Evolutionary conservation across 2,888 invertebrate species (phyloP).

Genomic region (Hipparchia sbordonii): DNA sequence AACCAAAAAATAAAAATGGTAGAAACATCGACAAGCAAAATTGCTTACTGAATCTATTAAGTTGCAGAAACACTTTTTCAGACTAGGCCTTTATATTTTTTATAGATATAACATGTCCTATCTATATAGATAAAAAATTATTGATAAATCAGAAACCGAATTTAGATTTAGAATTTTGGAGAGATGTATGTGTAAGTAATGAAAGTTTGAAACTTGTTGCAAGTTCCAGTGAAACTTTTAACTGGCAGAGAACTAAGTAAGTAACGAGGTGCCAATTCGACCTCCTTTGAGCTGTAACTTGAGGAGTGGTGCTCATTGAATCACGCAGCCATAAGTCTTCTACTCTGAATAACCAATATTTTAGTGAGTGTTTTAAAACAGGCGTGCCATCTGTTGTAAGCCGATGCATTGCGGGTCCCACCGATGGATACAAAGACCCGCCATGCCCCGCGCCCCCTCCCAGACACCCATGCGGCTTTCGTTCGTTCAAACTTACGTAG

Average conservation of each 20-base stretch:
- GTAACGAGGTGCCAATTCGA: slow-evolving; percentile 47
- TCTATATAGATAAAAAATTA: no score
- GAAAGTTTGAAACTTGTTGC: slow-evolving; percentile 10
- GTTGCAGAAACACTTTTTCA: no score
- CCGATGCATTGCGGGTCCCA: slow-evolving; percentile 77
- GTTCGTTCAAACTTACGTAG: slow-evolving; percentile 83
- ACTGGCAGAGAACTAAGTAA: slow-evolving; percentile 12
- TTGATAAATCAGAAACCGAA: no score
- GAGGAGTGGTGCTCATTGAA: slow-evolving; percentile 71
- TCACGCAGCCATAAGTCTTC: slow-evolving; percentile 78
- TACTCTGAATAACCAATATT: slow-evolving; percentile 74
- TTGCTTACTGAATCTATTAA: no score
- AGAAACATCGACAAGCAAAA: no score
- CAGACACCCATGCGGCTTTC: slow-evolving; percentile 79
- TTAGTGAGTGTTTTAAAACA: slow-evolving; percentile 75
- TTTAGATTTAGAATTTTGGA: no score
- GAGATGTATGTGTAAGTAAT: background rate
- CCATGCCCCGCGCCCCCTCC: slow-evolving; percentile 62
- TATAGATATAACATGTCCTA: no score
- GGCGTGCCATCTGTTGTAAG: slow-evolving; percentile 82
- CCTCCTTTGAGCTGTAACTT: slow-evolving; percentile 78
- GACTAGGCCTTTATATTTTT: no score
- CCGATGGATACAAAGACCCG: slow-evolving; percentile 65
- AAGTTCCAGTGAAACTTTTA: slow-evolving; percentile 20
- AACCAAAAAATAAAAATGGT: no score